Evolutionary conservation across 1,140 invertebrate genomes (phyloP), one percentile per base, ranked within the genome.

Genomic region (Leptinotarsa undecemlineata): DNA sequence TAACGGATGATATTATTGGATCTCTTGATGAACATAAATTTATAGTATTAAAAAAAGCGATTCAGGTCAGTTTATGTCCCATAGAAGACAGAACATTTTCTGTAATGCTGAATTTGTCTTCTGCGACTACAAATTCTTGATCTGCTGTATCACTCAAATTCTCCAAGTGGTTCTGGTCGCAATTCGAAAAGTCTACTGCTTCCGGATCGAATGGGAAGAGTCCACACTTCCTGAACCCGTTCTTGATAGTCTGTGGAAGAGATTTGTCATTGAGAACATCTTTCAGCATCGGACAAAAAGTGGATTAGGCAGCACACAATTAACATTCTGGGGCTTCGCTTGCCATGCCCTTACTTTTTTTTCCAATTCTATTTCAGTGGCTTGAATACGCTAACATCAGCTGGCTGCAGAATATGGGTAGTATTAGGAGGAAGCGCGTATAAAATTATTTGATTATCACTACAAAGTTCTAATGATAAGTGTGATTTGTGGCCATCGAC

Each of bases 401-500:
- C 81, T 15, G 85, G 84, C 72, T 86, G 85, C 51, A 86, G 72
- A 5, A 87, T 82, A 74, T 87, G 85, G 8, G 86, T 86, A 8
- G 84, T 77, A 77, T 86, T 86, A 1, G 86, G 84, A 8, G 79
- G 80, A 11, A 87, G 77, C n/a, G 83, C 81, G 51, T 85, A 83
- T 48, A 87, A 74, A 72, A 86, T 82, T 48, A 86, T 85, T 47
- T 74, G 69, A 77, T 85, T 79, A 66, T 83, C 67, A 33, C 77
- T 62, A 77, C 86, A 87, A 69, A 85, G 20, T 60, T 82, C 74
- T 47, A 84, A 69, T 1, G 84, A 81, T 42, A 86, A 73, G 69
- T 86, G 85, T 6, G 83, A 84, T 67, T 80, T 83, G 76, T 87
- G 84, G 1, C 86, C 85, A 81, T 86, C 84, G n/a, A 86, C 73